Evolutionary conservation across 2,113 vertebrate species (phyloP).

Genomic region (Ageneiosus marmoratus): DNA sequence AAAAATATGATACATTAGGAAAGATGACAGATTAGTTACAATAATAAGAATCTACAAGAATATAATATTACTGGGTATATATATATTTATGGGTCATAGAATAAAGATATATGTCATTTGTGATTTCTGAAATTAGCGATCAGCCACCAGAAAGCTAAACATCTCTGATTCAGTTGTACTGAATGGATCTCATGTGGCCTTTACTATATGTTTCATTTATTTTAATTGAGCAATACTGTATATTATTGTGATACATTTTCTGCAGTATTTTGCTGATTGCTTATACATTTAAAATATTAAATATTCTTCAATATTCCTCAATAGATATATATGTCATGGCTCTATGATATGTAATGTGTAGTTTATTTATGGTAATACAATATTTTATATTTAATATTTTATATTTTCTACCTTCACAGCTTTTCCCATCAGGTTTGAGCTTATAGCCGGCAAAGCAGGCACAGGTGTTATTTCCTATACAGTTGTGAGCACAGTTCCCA

Average conservation of each 20-base stretch:
- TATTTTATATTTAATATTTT: neutral
- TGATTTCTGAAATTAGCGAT: neutral
- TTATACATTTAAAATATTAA: neutral
- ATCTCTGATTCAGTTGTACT: too few relatives aligned
- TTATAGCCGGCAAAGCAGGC: constrained; percentile 86
- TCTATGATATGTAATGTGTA: too few relatives aligned
- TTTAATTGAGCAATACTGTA: neutral
- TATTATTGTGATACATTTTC: neutral
- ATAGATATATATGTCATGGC: too few relatives aligned
- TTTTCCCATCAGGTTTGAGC: constrained; percentile 83
- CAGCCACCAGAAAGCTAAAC: neutral
- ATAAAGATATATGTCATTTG: neutral
- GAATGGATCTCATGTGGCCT: neutral
- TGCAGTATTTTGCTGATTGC: neutral
- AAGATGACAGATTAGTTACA: neutral
- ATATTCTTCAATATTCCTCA: neutral
- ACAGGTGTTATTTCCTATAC: constrained; percentile 83
- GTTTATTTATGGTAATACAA: neutral
- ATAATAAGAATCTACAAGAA: too few relatives aligned
- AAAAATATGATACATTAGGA: neutral
- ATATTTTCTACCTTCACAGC: constrained; percentile 84
- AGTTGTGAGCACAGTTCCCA: constrained; percentile 84
- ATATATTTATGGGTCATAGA: neutral
- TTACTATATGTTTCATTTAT: neutral
- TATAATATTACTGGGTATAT: neutral